Percentiles rank a stretch among this genome's conserved stretches.
phyloP scores from a whole-genome alignment of 2,888 invertebrate species.

The Apodemia zela region DNA sequence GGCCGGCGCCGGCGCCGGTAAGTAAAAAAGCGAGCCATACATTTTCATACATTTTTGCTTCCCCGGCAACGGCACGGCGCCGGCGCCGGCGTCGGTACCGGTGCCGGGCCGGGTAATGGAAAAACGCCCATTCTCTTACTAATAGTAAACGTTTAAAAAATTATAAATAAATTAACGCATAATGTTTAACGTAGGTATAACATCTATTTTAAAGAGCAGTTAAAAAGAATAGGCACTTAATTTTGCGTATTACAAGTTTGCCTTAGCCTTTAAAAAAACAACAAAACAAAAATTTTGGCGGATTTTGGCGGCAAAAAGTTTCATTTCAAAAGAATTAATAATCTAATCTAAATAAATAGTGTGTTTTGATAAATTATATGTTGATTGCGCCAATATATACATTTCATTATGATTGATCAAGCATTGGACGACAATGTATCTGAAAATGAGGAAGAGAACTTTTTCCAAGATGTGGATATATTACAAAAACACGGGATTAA shows the following conservation, averaged over 20 bases:
- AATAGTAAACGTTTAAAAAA: no score
- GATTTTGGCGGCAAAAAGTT: constrained; percentile 34
- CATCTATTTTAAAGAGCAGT: no score
- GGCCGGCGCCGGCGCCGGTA: no score
- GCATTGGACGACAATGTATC: constrained; percentile 63
- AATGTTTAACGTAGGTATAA: no score
- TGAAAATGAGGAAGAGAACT: constrained; percentile 83
- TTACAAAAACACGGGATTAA: constrained; percentile 82
- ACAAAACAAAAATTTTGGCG: background rate
- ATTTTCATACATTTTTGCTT: no score
- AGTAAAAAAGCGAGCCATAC: no score
- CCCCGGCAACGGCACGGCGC: no score
- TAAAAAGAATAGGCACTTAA: background rate
- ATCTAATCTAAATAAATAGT: background rate
- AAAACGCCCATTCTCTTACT: no score
- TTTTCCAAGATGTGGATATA: constrained; percentile 88
- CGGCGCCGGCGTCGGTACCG: no score
- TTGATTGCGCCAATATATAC: background rate
- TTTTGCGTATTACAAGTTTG: background rate
- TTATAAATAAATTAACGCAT: no score
- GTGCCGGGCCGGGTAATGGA: no score
- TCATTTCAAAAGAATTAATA: background rate
- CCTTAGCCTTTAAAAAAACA: background rate
- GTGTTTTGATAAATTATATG: background rate
- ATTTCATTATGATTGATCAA: constrained; percentile 57